These are phyloP conservation scores for Thera obeliscata DNA, from an alignment of 2,888 invertebrate genomes.

Conservation along the genomic window DNA sequence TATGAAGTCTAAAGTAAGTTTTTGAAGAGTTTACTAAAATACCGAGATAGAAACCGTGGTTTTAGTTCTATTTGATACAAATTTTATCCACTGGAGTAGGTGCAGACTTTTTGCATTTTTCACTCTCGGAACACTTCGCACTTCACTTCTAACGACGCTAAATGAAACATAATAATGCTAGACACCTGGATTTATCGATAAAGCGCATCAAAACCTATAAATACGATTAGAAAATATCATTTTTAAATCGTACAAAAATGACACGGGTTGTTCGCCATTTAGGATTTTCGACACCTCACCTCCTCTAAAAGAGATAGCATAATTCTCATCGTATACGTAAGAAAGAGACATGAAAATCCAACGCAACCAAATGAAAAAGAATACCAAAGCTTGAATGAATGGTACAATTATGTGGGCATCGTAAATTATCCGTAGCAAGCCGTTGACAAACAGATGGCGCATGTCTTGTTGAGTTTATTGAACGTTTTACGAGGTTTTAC, in stretches of 20 bases:
- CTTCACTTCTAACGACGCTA: slow-evolving; percentile 36
- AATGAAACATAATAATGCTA: slow-evolving; percentile 20
- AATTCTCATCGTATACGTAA: slow-evolving; percentile 18
- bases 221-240: slow-evolving; percentile 41
- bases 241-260: slow-evolving; percentile 66
- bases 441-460: slow-evolving; percentile 64
- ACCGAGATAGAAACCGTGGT: slow-evolving; percentile 3
- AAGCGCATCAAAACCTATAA: slow-evolving; percentile 51
- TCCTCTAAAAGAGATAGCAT: slow-evolving; percentile 55
- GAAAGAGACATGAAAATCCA: slow-evolving; percentile 51
- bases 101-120: slow-evolving; percentile 40
- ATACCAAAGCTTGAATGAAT: slow-evolving; percentile 25
- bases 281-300: slow-evolving; percentile 55
- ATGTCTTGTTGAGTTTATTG: slow-evolving; percentile 80
- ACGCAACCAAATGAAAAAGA: slow-evolving; percentile 53
- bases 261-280: slow-evolving; percentile 75
- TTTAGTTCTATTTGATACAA: not conserved
- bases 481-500: slow-evolving; percentile 57
- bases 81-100: slow-evolving; percentile 45
- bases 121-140: slow-evolving; percentile 30
- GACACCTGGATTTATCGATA: slow-evolving; percentile 56
- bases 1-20: not conserved
- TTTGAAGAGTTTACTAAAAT: not conserved
- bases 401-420: slow-evolving; percentile 23
- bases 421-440: slow-evolving; percentile 35